phyloP scores from a whole-genome alignment of 2,113 vertebrate genomes.

The Alaudala cheleensis region DNA sequence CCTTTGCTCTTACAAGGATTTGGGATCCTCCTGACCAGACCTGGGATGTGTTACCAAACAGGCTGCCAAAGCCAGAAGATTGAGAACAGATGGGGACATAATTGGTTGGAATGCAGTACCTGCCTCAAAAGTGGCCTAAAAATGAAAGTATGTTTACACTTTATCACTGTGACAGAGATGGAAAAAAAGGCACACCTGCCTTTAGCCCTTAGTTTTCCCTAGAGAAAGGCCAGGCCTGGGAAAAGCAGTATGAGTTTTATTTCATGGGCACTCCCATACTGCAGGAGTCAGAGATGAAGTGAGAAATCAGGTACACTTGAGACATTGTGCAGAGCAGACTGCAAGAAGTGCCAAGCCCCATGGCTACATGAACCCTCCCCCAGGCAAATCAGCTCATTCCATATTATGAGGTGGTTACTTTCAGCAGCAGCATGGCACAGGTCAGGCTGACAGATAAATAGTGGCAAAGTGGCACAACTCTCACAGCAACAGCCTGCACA shows the following conservation, averaged over 20 bases:
- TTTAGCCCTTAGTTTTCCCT: background rate
- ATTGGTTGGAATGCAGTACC: background rate
- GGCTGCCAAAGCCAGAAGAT: background rate
- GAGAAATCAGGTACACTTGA: background rate
- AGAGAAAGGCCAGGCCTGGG: background rate
- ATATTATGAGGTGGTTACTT: background rate
- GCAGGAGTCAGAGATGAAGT: background rate
- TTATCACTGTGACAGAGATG: background rate
- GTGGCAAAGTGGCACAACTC: no score
- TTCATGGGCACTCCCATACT: background rate
- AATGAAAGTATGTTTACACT: background rate
- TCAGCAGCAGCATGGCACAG: background rate
- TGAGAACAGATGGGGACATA: background rate
- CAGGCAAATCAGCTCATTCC: background rate
- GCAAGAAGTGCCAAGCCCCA: background rate
- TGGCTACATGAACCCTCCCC: background rate
- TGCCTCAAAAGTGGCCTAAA: background rate
- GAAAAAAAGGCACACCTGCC: background rate
- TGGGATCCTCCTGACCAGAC: background rate
- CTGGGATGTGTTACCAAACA: background rate
- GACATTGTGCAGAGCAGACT: background rate
- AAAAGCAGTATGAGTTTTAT: background rate
- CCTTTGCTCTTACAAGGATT: background rate
- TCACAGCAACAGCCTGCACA: background rate
- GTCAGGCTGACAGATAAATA: background rate